Evolutionary conservation across 2,888 invertebrate genomes (phyloP), one percentile per base, ranked within the genome.

Genomic region (Amiota minor): DNA sequence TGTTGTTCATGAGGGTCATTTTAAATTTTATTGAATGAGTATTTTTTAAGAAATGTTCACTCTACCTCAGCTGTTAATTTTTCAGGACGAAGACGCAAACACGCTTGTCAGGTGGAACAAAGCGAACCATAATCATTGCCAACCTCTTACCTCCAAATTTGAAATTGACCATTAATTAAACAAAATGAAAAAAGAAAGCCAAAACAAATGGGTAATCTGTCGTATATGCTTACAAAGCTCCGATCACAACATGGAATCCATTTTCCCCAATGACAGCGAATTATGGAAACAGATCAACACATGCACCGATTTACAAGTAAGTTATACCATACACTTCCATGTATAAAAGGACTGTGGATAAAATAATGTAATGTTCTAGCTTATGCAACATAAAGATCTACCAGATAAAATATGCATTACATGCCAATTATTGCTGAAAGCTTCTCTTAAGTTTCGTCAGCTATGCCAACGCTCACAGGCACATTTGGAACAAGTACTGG

Each of bases 261-360:
- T 81, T 74, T 81, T 81, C 77, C 70, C 71, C 71, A 23, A 73
- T 6, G 76, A 74, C 49, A 12, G 71, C 4, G 70, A 80, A 76
- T 78, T 81, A 72, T 62, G 72, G 62, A n/a, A 73, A 47, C 68
- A 81, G 75, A 85, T 87, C 8, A 75, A 80, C 20, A 79, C 80
- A 46, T 88, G 82, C 68, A 86, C 88, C 0, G 86, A 86, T 11
- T 74, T 88, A 14, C 55, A 74, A 71, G 88, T 88, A 71, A 71
- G 78, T 68, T 18, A 1, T 16, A 0, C n/a, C 11, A 35, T 35
- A 35, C 35, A 35, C 2, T 35, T 35, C 4, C 35, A 35, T 35
- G n/a, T 11, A 12, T 16, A 23, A 53, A 50, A 56, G 8, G 10
- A 8, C 35, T 56, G 9, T 45, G 11, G 20, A 10, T 67, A 49